Percentiles rank a stretch among this genome's conserved stretches.
phyloP scores from a whole-genome alignment of 2,888 invertebrate genomes.

The Stenchaetothrips biformis region DNA sequence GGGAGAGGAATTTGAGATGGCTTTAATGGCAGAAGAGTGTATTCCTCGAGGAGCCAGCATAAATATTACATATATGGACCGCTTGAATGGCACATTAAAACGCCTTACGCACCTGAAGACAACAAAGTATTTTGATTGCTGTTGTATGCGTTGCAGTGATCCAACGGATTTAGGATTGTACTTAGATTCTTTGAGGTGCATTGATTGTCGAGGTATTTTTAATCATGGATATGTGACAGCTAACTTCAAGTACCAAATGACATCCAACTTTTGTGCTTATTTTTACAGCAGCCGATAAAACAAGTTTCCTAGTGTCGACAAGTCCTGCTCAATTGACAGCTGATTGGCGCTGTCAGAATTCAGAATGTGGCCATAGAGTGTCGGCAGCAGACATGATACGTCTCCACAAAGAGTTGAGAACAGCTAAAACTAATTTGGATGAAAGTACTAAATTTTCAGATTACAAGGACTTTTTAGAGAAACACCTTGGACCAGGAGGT shows the following conservation, averaged over 20 bases:
- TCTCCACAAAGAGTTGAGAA: background rate
- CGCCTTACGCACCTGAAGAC: conserved; percentile 57
- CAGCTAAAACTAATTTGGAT: background rate
- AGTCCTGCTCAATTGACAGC: background rate
- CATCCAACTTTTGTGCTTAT: background rate
- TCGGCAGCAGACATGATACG: conserved; percentile 2
- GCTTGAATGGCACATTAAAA: conserved; percentile 63
- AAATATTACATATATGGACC: conserved; percentile 65
- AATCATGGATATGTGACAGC: background rate
- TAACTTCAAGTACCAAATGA: too few species aligned
- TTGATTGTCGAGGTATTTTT: conserved; percentile 47
- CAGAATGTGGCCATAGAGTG: background rate
- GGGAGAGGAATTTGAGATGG: conserved; percentile 56
- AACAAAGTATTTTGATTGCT: conserved; percentile 64
- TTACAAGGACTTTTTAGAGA: background rate
- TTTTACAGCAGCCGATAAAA: background rate
- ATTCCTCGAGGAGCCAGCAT: conserved; percentile 64
- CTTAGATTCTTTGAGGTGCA: conserved; percentile 60
- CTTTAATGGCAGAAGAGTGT: conserved; percentile 59
- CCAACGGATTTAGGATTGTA: conserved; percentile 63
- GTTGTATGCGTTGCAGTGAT: conserved; percentile 62
- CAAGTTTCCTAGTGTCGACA: background rate
- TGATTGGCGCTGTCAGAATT: background rate
- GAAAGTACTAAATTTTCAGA: background rate
- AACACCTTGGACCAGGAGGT: background rate